These are phyloP conservation scores for Spatula clypeata DNA, from an alignment of 2,797 vertebrate genomes.

Conservation along the genomic window DNA sequence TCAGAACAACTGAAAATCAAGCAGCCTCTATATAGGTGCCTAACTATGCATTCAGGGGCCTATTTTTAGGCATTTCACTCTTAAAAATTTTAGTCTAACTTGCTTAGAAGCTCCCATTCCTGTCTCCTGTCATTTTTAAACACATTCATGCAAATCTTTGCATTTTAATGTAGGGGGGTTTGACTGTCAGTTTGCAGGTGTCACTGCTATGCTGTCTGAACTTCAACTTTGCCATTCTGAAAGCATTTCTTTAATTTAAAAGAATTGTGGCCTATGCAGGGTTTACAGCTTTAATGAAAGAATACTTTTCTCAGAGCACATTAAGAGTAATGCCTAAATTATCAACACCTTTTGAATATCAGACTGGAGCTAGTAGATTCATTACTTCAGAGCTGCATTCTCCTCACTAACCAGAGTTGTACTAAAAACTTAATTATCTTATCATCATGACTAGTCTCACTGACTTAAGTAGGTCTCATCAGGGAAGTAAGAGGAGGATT, in stretches of 20 bases:
- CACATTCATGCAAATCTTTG: slow-evolving; percentile 67
- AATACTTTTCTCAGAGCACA: not conserved
- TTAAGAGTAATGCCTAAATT: slow-evolving; percentile 30
- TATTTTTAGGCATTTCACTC: slow-evolving; percentile 73
- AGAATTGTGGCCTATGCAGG: not conserved
- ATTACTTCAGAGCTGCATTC: slow-evolving; percentile 59
- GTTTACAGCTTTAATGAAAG: slow-evolving; percentile 36
- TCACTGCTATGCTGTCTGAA: slow-evolving; percentile 28
- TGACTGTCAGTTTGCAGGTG: slow-evolving; percentile 46
- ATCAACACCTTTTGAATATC: slow-evolving; percentile 17
- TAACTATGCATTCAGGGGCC: slow-evolving; percentile 72
- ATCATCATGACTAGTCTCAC: slow-evolving; percentile 68
- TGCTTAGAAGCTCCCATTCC: slow-evolving; percentile 61
- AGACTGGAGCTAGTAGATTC: not conserved
- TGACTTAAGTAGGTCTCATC: slow-evolving; percentile 70
- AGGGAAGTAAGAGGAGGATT: slow-evolving; percentile 53
- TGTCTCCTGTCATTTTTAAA: slow-evolving; percentile 71
- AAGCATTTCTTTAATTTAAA: slow-evolving; percentile 38
- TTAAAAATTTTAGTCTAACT: slow-evolving; percentile 67
- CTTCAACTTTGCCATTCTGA: slow-evolving; percentile 51
- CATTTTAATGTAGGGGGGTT: slow-evolving; percentile 24
- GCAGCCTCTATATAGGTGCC: slow-evolving; percentile 67
- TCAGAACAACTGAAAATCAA: slow-evolving; percentile 80
- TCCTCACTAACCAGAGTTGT: slow-evolving; percentile 58
- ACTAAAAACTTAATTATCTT: slow-evolving; percentile 76